Evolutionary conservation across 2,888 invertebrate species (phyloP).

Genomic region (Drepanosiphum platanoidis): DNA sequence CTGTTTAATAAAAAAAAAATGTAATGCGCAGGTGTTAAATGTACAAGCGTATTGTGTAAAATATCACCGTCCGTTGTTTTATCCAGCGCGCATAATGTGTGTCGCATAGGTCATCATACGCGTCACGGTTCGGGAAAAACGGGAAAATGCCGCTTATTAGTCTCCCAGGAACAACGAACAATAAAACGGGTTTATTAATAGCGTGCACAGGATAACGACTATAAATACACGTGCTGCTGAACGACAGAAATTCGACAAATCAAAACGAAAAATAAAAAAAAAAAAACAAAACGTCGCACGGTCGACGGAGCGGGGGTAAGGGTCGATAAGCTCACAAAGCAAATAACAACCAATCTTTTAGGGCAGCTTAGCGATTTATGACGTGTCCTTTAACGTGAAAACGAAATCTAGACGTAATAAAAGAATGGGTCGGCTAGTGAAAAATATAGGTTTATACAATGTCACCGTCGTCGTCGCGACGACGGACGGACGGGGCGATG

Average conservation of each 20-base stretch:
- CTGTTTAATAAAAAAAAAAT: constrained; percentile 1
- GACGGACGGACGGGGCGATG: no score
- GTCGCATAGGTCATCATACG: not conserved
- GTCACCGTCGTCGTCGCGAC: not conserved
- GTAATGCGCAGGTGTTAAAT: not conserved
- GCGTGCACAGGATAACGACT: not conserved
- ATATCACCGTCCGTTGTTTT: not conserved
- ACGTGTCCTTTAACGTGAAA: not conserved
- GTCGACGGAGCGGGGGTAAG: not conserved
- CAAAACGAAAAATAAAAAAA: constrained; percentile 1
- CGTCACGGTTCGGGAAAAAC: not conserved
- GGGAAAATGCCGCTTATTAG: not conserved
- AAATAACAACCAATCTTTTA: constrained; percentile 18
- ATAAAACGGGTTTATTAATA: constrained; percentile 22
- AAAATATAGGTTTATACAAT: not conserved
- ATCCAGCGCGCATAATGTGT: not conserved
- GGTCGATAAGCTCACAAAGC: not conserved
- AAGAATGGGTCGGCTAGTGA: not conserved
- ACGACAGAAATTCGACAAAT: not conserved
- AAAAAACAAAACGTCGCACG: not conserved
- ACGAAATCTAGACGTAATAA: not conserved
- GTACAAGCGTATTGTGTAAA: not conserved
- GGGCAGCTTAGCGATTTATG: not conserved
- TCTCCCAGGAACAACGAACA: not conserved
- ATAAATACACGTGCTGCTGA: no score